A percentile compares a stretch with the other conserved stretches of the same genome.
Evolutionary conservation across 2,797 vertebrate genomes (phyloP).

Genomic region (Acipenser transmontanus): DNA sequence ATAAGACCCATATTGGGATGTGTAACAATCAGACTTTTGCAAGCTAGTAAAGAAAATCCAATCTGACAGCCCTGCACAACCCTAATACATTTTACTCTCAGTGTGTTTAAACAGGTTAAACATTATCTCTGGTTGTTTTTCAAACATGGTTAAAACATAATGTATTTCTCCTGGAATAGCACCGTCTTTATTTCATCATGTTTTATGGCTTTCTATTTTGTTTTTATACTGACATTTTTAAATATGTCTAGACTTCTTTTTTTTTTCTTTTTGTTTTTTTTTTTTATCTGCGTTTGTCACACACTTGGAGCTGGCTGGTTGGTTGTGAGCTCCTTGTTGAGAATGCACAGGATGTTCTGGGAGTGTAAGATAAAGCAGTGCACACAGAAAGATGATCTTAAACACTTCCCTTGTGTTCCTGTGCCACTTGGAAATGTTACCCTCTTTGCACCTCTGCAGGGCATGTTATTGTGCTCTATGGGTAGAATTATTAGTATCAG

Average conservation of each 20-base stretch:
- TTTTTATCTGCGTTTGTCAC: constrained; percentile 46
- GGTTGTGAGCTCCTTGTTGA: constrained; percentile 34
- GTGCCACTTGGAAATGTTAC: constrained; percentile 39
- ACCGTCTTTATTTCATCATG: not conserved
- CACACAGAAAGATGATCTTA: constrained; percentile 33
- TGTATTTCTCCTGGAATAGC: not conserved
- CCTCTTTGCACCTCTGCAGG: constrained; percentile 20
- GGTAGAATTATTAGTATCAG: no score
- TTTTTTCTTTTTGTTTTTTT: constrained; percentile 16
- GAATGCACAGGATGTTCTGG: constrained; percentile 55
- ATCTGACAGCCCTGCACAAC: no score
- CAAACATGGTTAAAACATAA: no score
- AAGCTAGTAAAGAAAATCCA: no score
- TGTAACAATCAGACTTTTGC: no score
- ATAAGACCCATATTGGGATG: no score
- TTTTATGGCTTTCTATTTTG: not conserved
- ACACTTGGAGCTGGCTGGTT: constrained; percentile 34
- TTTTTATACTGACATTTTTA: no score
- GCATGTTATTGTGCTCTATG: constrained; percentile 5
- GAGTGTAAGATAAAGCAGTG: constrained; percentile 37
- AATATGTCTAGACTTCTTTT: no score
- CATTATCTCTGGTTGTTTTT: no score
- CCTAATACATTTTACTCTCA: no score
- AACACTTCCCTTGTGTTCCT: constrained; percentile 48
- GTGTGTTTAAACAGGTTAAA: no score